These are phyloP conservation scores for Corythornis vintsioides DNA, from an alignment of 2,113 vertebrate genomes.

Conservation along the genomic window DNA sequence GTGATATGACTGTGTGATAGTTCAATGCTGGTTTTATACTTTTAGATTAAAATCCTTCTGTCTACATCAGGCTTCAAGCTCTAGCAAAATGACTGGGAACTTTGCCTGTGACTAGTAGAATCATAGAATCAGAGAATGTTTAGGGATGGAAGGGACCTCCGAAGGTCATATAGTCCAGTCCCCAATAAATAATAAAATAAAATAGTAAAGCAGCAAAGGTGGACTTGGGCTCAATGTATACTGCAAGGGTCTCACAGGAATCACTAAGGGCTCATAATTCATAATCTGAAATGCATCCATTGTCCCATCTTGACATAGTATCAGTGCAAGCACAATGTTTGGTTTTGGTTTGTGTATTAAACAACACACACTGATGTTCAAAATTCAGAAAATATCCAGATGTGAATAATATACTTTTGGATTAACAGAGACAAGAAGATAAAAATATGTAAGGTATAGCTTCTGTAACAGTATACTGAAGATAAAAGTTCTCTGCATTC, in stretches of 20 bases:
- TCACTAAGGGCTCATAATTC: neutral
- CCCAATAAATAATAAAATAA: no score
- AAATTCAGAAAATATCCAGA: neutral
- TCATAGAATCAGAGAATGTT: no score
- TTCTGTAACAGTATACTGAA: neutral
- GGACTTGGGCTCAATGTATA: neutral
- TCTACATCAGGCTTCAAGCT: neutral
- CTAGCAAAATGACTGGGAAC: neutral
- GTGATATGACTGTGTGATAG: accelerated
- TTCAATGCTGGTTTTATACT: neutral
- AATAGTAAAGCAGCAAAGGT: neutral
- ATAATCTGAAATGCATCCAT: neutral
- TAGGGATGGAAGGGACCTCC: no score
- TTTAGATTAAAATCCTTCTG: neutral
- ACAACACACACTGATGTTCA: neutral
- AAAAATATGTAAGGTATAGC: neutral
- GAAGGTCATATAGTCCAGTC: no score
- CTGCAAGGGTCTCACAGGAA: neutral
- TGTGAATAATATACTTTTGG: neutral
- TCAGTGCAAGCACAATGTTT: neutral
- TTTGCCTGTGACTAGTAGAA: neutral
- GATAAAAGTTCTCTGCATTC: neutral
- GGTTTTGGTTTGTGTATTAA: neutral
- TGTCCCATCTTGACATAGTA: neutral
- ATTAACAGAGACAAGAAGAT: neutral